Conservation (phyloP, 2,113 vertebrate species). For the Grammomys dolichurus region DNA sequence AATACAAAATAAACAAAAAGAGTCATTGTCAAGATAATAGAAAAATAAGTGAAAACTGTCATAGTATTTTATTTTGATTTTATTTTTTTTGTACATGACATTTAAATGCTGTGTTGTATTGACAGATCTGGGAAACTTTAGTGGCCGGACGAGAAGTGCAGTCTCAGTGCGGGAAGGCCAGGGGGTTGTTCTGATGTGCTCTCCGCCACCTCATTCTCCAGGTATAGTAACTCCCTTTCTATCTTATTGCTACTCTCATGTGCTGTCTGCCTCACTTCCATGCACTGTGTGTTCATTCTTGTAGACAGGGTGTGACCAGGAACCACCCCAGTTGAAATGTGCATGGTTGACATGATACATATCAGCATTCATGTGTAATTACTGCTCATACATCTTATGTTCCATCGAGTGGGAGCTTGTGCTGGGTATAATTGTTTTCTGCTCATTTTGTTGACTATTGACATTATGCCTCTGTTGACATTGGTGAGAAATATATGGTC, state of each 20-base stretch:
- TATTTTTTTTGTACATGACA: conserved; percentile 14
- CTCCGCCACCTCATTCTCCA: conserved; percentile 96
- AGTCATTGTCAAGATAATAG: background rate
- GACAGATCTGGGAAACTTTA: conserved; percentile 96
- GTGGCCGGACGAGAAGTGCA: conserved; percentile 92
- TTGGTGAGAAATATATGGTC: background rate
- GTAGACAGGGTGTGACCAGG: background rate
- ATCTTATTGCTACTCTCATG: background rate
- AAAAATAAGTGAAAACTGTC: conserved; percentile 51
- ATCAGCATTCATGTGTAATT: conserved; percentile 48
- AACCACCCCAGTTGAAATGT: background rate
- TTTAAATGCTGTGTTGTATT: conserved; percentile 83
- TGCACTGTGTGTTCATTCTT: background rate
- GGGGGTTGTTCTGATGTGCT: conserved; percentile 97
- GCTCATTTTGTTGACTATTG: background rate
- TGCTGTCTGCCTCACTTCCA: background rate
- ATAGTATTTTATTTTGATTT: background rate
- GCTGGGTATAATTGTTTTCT: conserved; percentile 36
- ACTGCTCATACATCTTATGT: background rate
- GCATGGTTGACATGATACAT: background rate
- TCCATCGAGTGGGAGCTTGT: background rate
- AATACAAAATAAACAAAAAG: conserved; percentile 67
- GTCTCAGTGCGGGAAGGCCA: conserved; percentile 98
- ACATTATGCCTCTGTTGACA: background rate
- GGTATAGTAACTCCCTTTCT: conserved; percentile 87